Base-by-base conservation (phyloP, 1,140 invertebrate species). In the Yoshiicerus persimilis region DNA sequence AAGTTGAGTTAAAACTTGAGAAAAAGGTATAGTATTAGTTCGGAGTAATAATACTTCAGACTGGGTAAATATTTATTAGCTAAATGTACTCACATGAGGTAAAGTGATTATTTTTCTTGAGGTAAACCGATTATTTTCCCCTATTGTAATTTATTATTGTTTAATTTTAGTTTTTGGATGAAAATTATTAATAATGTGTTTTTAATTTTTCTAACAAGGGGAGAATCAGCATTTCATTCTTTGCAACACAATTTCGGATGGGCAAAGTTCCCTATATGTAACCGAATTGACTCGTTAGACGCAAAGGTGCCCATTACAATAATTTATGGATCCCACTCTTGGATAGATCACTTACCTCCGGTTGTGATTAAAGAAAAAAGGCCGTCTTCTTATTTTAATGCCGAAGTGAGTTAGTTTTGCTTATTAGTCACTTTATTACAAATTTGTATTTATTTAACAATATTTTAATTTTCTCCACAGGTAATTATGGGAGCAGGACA, bases 211-310 rank as follows among this genome's bases (percentile, higher is more conserved):
- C 8, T 9, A n/a, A n/a, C n/a, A n/a, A 77, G 70, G 11, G 89
- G 89, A 5, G 89, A 90, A 36, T 85, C 89, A 4, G 89, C 80
- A 32, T 90, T 88, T 93, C 97, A 97, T 92, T 93, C 95, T 0
- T 95, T 99, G 94, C 97, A 97, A 95, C 93, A 95, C 36, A 95
- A 95, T 38, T 97, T 98, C 93, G 98, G 97, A 5, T 99, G 98
- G 98, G 97, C 98, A 0, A 98, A 97, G 93, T 94, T 97, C 93
- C 98, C 98, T 11, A 98, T 99, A 95, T 8, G 23, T 27, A 4
- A 23, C 9, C 8, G 89, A 25, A 11, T 86, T 16, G 11, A 27
- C 85, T 92, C 95, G 87, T 92, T 99, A 30, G 92, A 94, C 88
- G 91, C 93, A 9, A 92, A 95, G 88, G 94, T 99, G 88, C 97